Conservation (phyloP, 1,140 invertebrate species). For the Drosophila obscura region DNA sequence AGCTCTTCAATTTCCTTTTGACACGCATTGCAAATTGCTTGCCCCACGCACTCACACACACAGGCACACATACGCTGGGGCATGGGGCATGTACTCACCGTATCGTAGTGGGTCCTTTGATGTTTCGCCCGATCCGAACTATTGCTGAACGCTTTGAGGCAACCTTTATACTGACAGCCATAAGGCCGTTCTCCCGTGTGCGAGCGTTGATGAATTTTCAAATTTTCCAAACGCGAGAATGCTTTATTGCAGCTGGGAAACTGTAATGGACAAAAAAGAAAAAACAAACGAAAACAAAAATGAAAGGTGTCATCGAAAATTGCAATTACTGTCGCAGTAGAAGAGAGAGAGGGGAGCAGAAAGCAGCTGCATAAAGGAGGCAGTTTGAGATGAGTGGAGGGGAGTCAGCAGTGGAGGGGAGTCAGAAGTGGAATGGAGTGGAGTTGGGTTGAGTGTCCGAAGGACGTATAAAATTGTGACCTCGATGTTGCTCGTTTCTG, state of each 20-base stretch:
- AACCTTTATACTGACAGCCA: slow-evolving; percentile 92
- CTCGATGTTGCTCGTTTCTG: slow-evolving; percentile 31
- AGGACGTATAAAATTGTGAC: slow-evolving; percentile 55
- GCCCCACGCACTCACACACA: slow-evolving; percentile 20
- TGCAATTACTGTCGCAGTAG: slow-evolving; percentile 39
- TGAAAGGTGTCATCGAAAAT: slow-evolving; percentile 53
- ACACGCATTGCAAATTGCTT: slow-evolving; percentile 69
- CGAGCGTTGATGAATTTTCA: slow-evolving; percentile 98
- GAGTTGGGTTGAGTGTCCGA: slow-evolving; percentile 10
- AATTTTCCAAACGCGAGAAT: slow-evolving; percentile 96
- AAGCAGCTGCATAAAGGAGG: slow-evolving; percentile 1
- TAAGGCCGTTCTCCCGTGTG: slow-evolving; percentile 96
- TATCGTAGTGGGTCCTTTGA: slow-evolving; percentile 97
- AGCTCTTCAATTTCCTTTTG: slow-evolving; percentile 75
- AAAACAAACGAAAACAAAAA: slow-evolving; percentile 23
- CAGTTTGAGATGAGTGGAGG: neutral
- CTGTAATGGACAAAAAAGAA: slow-evolving; percentile 86
- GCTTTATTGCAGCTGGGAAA: slow-evolving; percentile 96
- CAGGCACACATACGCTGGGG: slow-evolving; percentile 5
- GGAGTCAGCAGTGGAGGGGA: no score
- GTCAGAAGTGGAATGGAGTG: no score
- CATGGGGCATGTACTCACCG: slow-evolving; percentile 87
- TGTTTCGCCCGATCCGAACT: slow-evolving; percentile 98
- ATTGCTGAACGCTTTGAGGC: slow-evolving; percentile 97
- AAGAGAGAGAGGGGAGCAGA: neutral